Evolutionary conservation across 1,140 invertebrate species (phyloP), one percentile per base, ranked within the genome.

Genomic region (Ceratitis capitata): DNA sequence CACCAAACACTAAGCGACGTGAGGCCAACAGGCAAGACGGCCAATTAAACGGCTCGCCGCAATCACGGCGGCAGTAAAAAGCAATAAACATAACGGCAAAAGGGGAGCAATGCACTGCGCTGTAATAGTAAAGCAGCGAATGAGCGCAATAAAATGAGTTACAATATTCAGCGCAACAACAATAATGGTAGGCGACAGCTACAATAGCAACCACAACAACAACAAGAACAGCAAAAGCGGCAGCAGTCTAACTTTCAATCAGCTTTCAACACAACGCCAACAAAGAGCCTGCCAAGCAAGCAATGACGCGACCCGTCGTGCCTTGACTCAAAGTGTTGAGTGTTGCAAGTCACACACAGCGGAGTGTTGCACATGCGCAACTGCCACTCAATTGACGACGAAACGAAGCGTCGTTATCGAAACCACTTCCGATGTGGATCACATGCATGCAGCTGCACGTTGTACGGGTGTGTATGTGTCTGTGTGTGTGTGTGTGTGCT

Each of bases 271-370:
- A 78, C 69, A 78, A 78, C 45, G n/a, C 39, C 69, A 78, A 42
- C 39, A n/a, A n/a, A n/a, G n/a, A n/a, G n/a, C n/a, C n/a, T 12
- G 29, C 23, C 69, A 42, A n/a, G n/a, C n/a, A n/a, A n/a, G n/a
- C n/a, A n/a, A 78, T 45, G 69, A 78, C 35, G 14, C 39, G 69
- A 39, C 69, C 19, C n/a, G n/a, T n/a, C n/a, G n/a, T n/a, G n/a
- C n/a, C n/a, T n/a, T n/a, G n/a, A n/a, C n/a, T n/a, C n/a, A n/a
- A n/a, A n/a, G n/a, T n/a, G n/a, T n/a, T 12, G 32, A 78, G 69
- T 78, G 69, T 78, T 78, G 69, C 69, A 78, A 78, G 69, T 45
- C 69, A 78, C 32, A 78, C n/a, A n/a, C n/a, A n/a, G n/a, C n/a
- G n/a, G n/a, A n/a, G 39, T 39, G 23, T 78, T 78, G 69, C 69